Percentiles rank a stretch among this genome's conserved stretches.
Evolutionary conservation across 1,140 invertebrate genomes (phyloP).

Genomic region (Radopholus similis): DNA sequence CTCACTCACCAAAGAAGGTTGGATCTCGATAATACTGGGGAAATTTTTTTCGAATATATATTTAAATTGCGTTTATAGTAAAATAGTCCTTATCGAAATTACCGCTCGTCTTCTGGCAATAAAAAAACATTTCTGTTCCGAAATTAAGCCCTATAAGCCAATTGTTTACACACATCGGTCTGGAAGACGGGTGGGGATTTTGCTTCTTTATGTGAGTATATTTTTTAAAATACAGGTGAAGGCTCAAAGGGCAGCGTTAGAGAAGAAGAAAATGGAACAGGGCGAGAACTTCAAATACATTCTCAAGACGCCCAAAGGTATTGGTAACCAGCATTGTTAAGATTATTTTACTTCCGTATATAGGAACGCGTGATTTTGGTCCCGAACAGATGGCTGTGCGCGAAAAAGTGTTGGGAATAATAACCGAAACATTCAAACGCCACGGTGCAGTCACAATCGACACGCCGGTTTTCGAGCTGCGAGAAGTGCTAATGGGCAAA

Average conservation of each 20-base stretch:
- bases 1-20: too few species aligned
- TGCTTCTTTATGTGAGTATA: not conserved
- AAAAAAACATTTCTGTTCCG: not conserved
- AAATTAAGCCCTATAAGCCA: not conserved
- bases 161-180: constrained; percentile 16
- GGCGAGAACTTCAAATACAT: constrained; percentile 18
- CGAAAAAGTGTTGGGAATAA: constrained; percentile 80
- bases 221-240: constrained; percentile 7
- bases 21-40: too few species aligned
- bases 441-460: constrained; percentile 98
- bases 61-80: too few species aligned
- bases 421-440: constrained; percentile 83
- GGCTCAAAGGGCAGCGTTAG: constrained; percentile 1
- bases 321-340: not conserved
- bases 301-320: constrained; percentile 54
- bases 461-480: constrained; percentile 94
- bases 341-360: constrained; percentile 17
- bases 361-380: constrained; percentile 90
- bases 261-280: constrained; percentile 9
- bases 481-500: constrained; percentile 96
- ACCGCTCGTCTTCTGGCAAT: not conserved
- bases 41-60: too few species aligned
- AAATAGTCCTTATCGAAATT: too few species aligned
- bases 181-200: constrained; percentile 8
- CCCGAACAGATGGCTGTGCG: constrained; percentile 90